These are phyloP conservation scores for Paramormyrops kingsleyae DNA, from an alignment of 2,113 vertebrate species.

Conservation along the genomic window DNA sequence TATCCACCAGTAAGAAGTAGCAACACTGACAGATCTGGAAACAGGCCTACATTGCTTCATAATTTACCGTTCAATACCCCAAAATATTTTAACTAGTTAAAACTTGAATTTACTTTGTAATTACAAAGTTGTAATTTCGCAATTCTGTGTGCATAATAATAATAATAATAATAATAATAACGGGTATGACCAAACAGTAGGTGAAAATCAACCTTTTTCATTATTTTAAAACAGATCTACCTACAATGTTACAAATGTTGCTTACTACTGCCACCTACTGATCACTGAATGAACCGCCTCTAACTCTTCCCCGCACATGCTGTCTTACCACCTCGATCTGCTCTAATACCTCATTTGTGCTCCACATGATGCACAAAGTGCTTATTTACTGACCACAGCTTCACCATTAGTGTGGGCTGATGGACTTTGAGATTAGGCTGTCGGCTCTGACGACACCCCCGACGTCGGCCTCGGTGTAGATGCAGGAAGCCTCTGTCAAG, in stretches of 20 bases:
- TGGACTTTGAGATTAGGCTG: background rate
- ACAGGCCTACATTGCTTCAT: background rate
- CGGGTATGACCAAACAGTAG: background rate
- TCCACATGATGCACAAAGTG: background rate
- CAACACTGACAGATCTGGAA: background rate
- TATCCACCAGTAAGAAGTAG: background rate
- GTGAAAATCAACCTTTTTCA: background rate
- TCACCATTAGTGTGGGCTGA: background rate
- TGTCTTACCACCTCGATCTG: no score
- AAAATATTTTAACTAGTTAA: background rate
- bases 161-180: background rate
- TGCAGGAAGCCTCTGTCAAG: background rate
- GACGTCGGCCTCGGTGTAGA: background rate
- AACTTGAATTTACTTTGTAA: background rate
- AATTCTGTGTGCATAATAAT: background rate
- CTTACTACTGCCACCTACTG: conserved; percentile 23
- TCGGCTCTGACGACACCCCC: background rate
- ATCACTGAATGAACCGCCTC: background rate
- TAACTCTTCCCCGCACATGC: background rate
- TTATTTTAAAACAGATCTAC: background rate
- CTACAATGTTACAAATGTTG: background rate
- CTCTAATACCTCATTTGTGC: background rate
- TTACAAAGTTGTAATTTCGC: background rate
- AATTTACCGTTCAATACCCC: background rate
- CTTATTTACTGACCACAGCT: conserved; percentile 9